Evolutionary conservation across 2,113 vertebrate genomes (phyloP).

Genomic region (Callorhinus ursinus): DNA sequence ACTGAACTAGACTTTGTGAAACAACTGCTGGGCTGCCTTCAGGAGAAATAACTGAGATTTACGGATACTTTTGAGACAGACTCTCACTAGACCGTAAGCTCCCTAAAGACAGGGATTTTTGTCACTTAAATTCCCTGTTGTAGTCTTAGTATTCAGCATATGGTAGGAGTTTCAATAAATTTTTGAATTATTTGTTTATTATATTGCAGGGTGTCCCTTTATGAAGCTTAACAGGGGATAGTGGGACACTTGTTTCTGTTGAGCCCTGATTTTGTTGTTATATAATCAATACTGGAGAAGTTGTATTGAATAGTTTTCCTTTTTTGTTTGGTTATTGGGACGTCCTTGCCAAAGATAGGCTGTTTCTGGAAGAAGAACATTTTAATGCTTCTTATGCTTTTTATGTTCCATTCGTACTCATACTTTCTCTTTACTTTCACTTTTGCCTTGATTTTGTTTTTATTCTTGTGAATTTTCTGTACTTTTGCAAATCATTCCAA

Average conservation of each 20-base stretch:
- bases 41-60: neutral
- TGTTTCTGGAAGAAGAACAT: neutral
- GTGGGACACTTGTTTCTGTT: neutral
- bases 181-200: slow-evolving; percentile 12
- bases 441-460: neutral
- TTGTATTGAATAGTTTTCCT: neutral
- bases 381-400: neutral
- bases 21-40: neutral
- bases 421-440: too few species aligned
- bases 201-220: neutral
- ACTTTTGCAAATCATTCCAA: neutral
- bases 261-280: neutral
- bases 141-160: neutral
- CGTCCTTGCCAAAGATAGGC: neutral
- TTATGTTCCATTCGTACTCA: neutral
- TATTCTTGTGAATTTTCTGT: neutral
- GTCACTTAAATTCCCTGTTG: neutral
- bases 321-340: neutral
- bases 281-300: neutral
- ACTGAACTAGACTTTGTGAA: neutral
- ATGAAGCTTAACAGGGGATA: neutral
- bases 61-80: neutral
- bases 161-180: neutral
- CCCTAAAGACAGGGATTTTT: neutral
- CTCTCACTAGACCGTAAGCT: neutral